Evolutionary conservation across 2,888 invertebrate genomes (phyloP).

Genomic region (Baronia brevicornis): DNA sequence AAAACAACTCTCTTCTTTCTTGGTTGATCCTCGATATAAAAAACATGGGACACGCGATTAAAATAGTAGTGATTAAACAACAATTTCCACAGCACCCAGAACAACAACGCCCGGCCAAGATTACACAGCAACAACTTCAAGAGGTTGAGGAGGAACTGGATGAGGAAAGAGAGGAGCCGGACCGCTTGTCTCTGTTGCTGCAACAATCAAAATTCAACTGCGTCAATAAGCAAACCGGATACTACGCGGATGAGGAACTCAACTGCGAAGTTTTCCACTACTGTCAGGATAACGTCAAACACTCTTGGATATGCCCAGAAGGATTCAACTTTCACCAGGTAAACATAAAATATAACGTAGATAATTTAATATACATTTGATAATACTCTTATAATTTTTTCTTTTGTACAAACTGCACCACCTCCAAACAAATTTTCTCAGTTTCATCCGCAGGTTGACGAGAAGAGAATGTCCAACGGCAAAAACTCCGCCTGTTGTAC

Average conservation of each 20-base stretch:
- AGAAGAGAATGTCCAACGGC: too few relatives aligned
- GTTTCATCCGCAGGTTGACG: too few relatives aligned
- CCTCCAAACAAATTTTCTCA: too few relatives aligned
- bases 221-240: conserved; percentile 86
- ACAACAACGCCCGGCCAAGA: conserved; percentile 44
- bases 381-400: too few relatives aligned
- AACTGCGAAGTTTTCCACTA: conserved; percentile 95
- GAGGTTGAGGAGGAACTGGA: conserved; percentile 72
- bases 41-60: too few relatives aligned
- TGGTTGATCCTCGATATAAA: too few relatives aligned
- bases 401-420: too few relatives aligned
- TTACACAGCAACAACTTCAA: conserved; percentile 38
- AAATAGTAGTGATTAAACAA: too few relatives aligned
- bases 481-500: too few relatives aligned
- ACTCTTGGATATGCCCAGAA: conserved; percentile 95
- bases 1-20: conserved; percentile 2
- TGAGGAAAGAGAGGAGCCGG: conserved; percentile 89
- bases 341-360: conserved; percentile 22
- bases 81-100: too few relatives aligned
- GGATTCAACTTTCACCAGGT: conserved; percentile 92
- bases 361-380: too few relatives aligned
- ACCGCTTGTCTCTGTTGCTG: conserved; percentile 84
- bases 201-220: conserved; percentile 91
- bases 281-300: conserved; percentile 91
- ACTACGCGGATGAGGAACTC: conserved; percentile 92